Base-by-base conservation (phyloP, 2,113 vertebrate genomes). In the Halichoeres trimaculatus region DNA sequence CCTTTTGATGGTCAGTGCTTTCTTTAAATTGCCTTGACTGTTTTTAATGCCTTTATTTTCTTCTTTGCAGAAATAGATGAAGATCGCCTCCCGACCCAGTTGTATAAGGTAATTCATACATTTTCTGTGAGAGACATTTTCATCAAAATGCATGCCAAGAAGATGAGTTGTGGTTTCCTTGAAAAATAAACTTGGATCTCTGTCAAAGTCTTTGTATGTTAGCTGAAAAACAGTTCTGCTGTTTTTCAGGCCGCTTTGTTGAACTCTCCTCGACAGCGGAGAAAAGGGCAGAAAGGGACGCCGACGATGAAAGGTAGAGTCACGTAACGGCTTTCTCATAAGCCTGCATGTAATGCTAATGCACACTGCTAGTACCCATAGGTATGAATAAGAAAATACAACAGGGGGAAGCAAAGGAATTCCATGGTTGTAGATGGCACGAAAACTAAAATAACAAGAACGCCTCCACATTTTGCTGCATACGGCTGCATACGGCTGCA, bases 301-400 rank as follows among this genome's bases (percentile, higher is more conserved):
- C 96, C 96, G 0, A 97, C 96, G 8, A 96, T 96, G 96, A 97
- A 97, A 96, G 96, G 96, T 97, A 90, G 5, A 9, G 1, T 41
- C 3, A 45, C 1, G 70, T 20, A 51, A 48, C 40, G 13, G 13
- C 20, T 22, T 36, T 35, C 20, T 64, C 30, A 35, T 59, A 50
- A 30, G 41, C 12, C 35, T 24, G 1, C 16, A 36, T 51, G 40
- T 35, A n/a, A 38, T 59, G 48, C n/a, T 69, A 30, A 10, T 17
- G 47, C 40, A 66, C 35, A 1, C 11, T 66, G 17, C n/a, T n/a
- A n/a, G n/a, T n/a, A n/a, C n/a, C n/a, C n/a, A n/a, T n/a, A n/a
- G n/a, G n/a, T n/a, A n/a, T n/a, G n/a, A n/a, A n/a, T n/a, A n/a
- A n/a, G n/a, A n/a, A n/a, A n/a, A n/a, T n/a, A n/a, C n/a, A n/a